A percentile compares a stretch with the other conserved stretches of the same genome.
Evolutionary conservation across 2,797 vertebrate genomes (phyloP).

Genomic region (Trematomus bernacchii): DNA sequence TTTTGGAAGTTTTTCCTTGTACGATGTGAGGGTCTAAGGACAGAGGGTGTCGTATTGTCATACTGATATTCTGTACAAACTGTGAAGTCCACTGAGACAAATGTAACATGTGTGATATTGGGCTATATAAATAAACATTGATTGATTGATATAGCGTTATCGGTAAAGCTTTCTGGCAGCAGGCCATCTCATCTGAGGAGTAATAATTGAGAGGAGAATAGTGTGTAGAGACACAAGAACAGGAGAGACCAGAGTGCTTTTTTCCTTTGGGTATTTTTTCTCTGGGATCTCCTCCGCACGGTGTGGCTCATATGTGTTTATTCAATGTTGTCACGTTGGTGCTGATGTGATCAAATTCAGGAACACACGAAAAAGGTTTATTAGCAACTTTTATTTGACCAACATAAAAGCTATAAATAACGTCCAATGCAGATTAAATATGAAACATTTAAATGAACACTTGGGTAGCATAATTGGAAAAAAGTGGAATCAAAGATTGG

Average conservation of each 20-base stretch:
- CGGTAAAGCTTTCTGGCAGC: conserved; percentile 26
- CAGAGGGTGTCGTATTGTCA: too few relatives aligned
- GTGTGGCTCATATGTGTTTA: conserved; percentile 11
- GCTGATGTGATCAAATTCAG: conserved; percentile 43
- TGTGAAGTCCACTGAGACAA: too few relatives aligned
- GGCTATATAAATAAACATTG: too few relatives aligned
- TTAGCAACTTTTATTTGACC: conserved; percentile 55
- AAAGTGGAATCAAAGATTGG: background rate
- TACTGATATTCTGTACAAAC: too few relatives aligned
- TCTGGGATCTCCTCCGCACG: conserved; percentile 7
- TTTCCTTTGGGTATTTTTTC: background rate
- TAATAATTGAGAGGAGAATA: conserved; percentile 9
- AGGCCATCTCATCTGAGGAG: conserved; percentile 15
- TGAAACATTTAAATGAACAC: conserved; percentile 17
- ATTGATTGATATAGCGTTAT: too few relatives aligned
- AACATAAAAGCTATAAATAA: background rate
- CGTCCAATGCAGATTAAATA: conserved; percentile 1
- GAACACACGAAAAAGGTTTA: conserved; percentile 15
- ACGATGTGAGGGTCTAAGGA: too few relatives aligned
- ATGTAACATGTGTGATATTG: too few relatives aligned
- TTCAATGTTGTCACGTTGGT: background rate
- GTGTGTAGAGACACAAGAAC: background rate
- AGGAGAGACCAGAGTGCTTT: background rate
- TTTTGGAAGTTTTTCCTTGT: too few relatives aligned
- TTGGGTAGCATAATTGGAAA: background rate